Base-by-base conservation (phyloP, 2,888 invertebrate genomes). In the Prosapia bicincta region DNA sequence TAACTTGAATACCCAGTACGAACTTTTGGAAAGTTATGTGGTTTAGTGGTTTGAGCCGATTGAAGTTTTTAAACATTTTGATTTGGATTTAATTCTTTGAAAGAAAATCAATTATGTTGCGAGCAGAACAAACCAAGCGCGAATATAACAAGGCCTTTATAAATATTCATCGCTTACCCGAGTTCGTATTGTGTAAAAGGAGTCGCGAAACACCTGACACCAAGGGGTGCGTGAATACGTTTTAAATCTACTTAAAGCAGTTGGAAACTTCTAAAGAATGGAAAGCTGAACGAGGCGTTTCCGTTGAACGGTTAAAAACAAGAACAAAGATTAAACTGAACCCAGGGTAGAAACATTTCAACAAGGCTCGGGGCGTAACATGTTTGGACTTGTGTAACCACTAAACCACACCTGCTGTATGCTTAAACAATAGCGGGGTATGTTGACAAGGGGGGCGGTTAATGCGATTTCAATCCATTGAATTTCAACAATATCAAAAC, bases 381-480 rank as follows among this genome's bases (percentile, higher is more conserved):
- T 54, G 54, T 54, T 20, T 54, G 13, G 54, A 54, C 54, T 54
- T 20, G 20, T 54, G 54, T 54, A 54, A 54, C 54, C 54, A 20
- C 54, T 54, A 54, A 54, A 20, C 13, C 54, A 54, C 54, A 54
- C 54, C 54, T 54, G 54, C 54, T 2, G 30, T 30, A 54, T 5
- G 38, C 10, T 15, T 38, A 38, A 38, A 38, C 38, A 38, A 15
- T 38, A 9, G 38, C 15, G 15, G 38, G 38, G 38, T 9, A 38
- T 6, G 2, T 38, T 38, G 38, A 38, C 54, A 54, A 54, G 54
- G 54, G 54, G 30, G 54, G 54, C 54, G 54, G 54, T 54, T 54
- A 54, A 54, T 54, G 54, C 54, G 54, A 54, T 54, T 54, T 54
- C 54, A 54, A 54, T 54, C 54, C 54, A 54, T 54, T 54, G 54